Conservation (phyloP, 2,797 vertebrate genomes). For the Neosilurus hyrtlii region DNA sequence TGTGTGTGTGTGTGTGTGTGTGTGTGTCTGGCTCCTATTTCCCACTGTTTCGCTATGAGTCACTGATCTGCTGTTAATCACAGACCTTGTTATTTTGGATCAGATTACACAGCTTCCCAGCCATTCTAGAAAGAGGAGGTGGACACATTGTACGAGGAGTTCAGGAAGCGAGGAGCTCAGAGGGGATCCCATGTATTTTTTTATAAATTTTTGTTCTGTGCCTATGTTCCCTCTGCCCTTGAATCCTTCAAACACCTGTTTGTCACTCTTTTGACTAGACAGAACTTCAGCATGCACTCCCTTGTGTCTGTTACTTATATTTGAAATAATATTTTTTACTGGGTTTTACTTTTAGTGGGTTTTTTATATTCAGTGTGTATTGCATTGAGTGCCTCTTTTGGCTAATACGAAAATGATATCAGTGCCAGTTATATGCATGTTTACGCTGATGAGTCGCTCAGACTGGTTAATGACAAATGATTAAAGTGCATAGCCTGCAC, state of each 20-base stretch:
- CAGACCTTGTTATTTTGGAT: slow-evolving; percentile 34
- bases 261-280: background rate
- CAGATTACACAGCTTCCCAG: slow-evolving; percentile 29
- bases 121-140: slow-evolving; percentile 22
- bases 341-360: too few relatives aligned
- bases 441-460: background rate
- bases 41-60: slow-evolving; percentile 25
- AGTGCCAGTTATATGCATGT: background rate
- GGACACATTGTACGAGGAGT: slow-evolving; percentile 26
- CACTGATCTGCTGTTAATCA: slow-evolving; percentile 49
- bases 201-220: background rate
- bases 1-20: slow-evolving; percentile 33
- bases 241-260: slow-evolving; percentile 2
- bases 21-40: slow-evolving; percentile 22
- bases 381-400: background rate
- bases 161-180: background rate
- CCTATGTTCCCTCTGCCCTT: slow-evolving; percentile 9
- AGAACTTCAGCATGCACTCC: background rate
- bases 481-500: background rate
- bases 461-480: slow-evolving; percentile 35
- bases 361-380: background rate
- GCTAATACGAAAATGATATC: slow-evolving; percentile 11
- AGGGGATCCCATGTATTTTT: slow-evolving; percentile 23
- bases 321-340: background rate
- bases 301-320: background rate